Percentiles rank a stretch among this genome's conserved stretches.
phyloP scores from a whole-genome alignment of 2,113 vertebrate genomes.

The Bubo blakistoni region DNA sequence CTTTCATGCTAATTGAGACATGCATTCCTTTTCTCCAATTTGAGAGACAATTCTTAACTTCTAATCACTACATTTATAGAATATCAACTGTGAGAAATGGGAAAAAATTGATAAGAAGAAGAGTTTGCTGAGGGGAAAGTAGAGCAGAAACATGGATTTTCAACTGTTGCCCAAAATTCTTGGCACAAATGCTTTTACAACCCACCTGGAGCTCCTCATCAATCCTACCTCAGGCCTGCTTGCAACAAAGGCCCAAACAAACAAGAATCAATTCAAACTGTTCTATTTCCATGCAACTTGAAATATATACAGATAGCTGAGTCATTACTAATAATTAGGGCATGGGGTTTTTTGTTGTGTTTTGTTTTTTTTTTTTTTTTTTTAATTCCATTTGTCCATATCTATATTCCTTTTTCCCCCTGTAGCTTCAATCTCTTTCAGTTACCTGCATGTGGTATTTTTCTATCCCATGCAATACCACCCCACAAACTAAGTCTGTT shows the following conservation, averaged over 20 bases:
- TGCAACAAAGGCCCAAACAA: neutral
- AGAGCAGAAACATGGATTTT: neutral
- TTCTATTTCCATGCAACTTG: neutral
- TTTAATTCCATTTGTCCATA: neutral
- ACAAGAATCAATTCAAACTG: neutral
- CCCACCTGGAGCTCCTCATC: neutral
- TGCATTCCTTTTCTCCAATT: neutral
- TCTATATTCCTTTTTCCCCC: neutral
- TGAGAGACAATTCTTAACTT: neutral
- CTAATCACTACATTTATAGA: neutral
- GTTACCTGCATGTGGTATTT: neutral
- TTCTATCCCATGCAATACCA: neutral
- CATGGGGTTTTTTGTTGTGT: rapidly evolving
- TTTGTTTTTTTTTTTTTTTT: neutral
- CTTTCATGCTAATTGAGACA: neutral
- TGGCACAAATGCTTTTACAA: neutral
- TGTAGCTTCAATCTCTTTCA: neutral
- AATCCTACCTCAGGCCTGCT: neutral
- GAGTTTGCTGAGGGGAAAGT: neutral
- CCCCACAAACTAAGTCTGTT: neutral
- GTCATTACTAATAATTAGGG: neutral
- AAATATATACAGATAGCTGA: neutral
- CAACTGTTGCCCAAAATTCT: neutral
- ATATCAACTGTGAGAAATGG: neutral
- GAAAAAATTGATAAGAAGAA: neutral